A percentile compares a stretch with the other conserved stretches of the same genome.
phyloP scores from a whole-genome alignment of 92 coral and sea anemone genomes.

The Porites rus region DNA sequence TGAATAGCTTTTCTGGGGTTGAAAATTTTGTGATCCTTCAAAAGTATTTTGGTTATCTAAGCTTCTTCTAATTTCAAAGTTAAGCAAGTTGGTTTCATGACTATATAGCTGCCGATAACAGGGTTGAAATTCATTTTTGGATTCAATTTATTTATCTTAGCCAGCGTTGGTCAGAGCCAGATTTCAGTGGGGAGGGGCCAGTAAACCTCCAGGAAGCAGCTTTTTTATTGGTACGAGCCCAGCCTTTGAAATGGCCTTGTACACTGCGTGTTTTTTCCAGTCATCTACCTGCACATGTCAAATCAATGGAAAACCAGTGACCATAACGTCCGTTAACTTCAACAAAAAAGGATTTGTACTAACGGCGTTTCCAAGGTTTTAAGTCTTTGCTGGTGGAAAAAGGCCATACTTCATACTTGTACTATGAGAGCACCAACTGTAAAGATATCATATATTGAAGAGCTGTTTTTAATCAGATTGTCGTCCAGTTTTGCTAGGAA shows the following conservation, averaged over 20 bases:
- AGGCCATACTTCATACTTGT: not conserved
- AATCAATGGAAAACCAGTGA: conserved; percentile 24
- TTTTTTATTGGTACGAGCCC: conserved; percentile 52
- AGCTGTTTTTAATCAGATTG: too few species aligned
- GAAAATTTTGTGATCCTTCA: too few species aligned
- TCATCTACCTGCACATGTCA: conserved; percentile 19
- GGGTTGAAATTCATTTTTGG: not conserved
- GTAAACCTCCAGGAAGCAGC: conserved; percentile 33
- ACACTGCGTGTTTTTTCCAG: conserved; percentile 36
- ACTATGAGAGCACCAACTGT: not conserved
- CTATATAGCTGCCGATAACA: not conserved
- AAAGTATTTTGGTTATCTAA: too few species aligned
- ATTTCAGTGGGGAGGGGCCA: conserved; percentile 26
- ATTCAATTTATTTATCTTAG: not conserved
- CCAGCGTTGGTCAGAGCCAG: conserved; percentile 10
- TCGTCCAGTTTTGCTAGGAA: too few species aligned
- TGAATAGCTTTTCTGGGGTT: too few species aligned
- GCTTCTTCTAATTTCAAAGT: too few species aligned
- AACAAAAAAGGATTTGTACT: conserved; percentile 18
- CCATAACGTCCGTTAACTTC: conserved; percentile 22
- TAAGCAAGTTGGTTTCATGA: too few species aligned
- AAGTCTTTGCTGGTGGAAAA: not conserved
- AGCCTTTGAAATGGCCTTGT: conserved; percentile 44
- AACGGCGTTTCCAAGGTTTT: conserved; percentile 27
- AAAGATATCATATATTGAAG: not conserved